Conservation (phyloP, 2,888 invertebrate genomes). For the Acleris holmiana region DNA sequence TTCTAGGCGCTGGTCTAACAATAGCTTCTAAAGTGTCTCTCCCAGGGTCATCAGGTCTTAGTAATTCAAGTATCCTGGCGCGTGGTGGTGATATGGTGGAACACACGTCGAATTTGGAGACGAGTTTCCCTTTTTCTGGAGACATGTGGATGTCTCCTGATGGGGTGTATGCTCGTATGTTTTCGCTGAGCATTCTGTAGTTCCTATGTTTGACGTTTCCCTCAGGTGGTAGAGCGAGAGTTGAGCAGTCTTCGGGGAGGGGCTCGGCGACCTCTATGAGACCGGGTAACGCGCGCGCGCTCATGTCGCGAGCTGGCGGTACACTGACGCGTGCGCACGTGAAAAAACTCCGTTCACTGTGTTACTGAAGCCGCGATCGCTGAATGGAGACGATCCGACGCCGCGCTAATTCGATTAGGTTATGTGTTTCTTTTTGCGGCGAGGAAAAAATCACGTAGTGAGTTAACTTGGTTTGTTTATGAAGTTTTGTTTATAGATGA, state of each 20-base stretch:
- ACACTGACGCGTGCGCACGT: conserved; percentile 61
- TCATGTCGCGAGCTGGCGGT: conserved; percentile 44
- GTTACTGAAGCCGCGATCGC: conserved; percentile 9
- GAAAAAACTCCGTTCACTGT: conserved; percentile 1
- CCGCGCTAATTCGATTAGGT: conserved; percentile 26
- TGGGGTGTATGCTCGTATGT: conserved; percentile 69
- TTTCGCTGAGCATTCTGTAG: conserved; percentile 68
- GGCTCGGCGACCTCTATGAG: conserved; percentile 68
- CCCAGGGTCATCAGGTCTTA: conserved; percentile 71
- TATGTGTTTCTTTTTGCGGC: conserved; percentile 26
- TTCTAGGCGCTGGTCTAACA: conserved; percentile 69
- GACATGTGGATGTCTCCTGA: conserved; percentile 70
- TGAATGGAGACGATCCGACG: conserved; percentile 7
- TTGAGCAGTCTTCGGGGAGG: conserved; percentile 57
- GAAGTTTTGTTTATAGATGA: too few relatives aligned
- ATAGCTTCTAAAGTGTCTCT: conserved; percentile 73
- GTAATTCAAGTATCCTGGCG: conserved; percentile 68
- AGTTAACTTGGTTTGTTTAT: conserved; percentile 14
- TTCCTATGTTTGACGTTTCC: conserved; percentile 70
- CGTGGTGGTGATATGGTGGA: conserved; percentile 67
- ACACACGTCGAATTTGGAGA: conserved; percentile 68
- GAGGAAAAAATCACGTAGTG: conserved; percentile 25
- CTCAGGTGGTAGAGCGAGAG: conserved; percentile 62
- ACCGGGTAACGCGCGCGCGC: conserved; percentile 47
- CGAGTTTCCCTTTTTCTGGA: conserved; percentile 65